phyloP scores from a whole-genome alignment of 1,140 invertebrate species.

The Drosophila busckii region DNA sequence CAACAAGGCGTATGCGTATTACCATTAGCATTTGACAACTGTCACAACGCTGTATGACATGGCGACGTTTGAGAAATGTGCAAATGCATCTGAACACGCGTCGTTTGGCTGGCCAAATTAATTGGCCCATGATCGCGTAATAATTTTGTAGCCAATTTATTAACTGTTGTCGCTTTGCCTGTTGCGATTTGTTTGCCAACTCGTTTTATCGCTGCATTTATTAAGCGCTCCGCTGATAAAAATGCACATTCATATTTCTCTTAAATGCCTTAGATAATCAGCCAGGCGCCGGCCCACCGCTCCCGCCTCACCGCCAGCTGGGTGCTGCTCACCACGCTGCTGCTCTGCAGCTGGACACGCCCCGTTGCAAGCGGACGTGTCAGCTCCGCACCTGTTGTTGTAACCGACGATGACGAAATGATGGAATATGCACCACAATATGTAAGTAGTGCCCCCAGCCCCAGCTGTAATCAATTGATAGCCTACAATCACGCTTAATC shows the following conservation, averaged over 20 bases:
- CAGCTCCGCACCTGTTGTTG: slow-evolving; percentile 45
- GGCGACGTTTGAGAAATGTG: slow-evolving; percentile 33
- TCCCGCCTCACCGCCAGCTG: slow-evolving; percentile 5
- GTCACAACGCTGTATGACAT: slow-evolving; percentile 75
- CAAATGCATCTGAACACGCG: slow-evolving; percentile 34
- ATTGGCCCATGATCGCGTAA: slow-evolving; percentile 59
- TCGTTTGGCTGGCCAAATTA: slow-evolving; percentile 38
- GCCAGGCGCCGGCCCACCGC: slow-evolving; percentile 10
- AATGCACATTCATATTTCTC: slow-evolving; percentile 61
- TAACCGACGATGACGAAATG: slow-evolving; percentile 59
- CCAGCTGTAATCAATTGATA: too few species aligned
- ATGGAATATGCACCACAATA: slow-evolving; percentile 71
- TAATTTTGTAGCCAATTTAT: slow-evolving; percentile 73
- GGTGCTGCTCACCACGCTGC: slow-evolving; percentile 16
- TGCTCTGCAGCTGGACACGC: slow-evolving; percentile 44
- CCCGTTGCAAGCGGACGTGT: slow-evolving; percentile 28
- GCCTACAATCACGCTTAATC: too few species aligned
- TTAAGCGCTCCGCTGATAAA: slow-evolving; percentile 66
- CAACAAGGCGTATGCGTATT: slow-evolving; percentile 53
- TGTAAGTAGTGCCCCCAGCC: slow-evolving; percentile 48
- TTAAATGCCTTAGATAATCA: slow-evolving; percentile 67
- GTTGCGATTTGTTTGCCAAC: slow-evolving; percentile 42
- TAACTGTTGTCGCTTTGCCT: slow-evolving; percentile 49
- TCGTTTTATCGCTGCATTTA: slow-evolving; percentile 69
- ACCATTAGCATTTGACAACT: slow-evolving; percentile 74